Evolutionary conservation across 2,113 vertebrate species (phyloP), one percentile per base, ranked within the genome.

Genomic region (Cyanoramphus novaezelandiae): DNA sequence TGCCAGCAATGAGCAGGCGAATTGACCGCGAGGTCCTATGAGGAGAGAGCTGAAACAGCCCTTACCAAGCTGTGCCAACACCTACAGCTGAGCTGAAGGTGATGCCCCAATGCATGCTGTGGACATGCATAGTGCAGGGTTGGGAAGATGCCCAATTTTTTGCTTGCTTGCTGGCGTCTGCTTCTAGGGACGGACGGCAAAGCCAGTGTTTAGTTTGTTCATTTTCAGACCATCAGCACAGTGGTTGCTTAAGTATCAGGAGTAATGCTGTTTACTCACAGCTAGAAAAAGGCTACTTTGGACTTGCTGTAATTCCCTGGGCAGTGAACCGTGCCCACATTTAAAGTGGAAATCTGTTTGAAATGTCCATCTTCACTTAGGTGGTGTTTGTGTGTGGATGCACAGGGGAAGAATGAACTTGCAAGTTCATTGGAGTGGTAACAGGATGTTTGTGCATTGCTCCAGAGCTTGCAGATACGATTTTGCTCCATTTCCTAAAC

Each of bases 401-500:
- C 20, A 10, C 18, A 27, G 27, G 65, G n/a, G 43, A 81, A 77
- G 50, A 88, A 63, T 35, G 43, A 84, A 25, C 43, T 89, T 71
- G 20, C 7, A 53, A 29, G 50, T 84, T 93, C 20, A 14, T 50
- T 92, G 69, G 47, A 11, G 17, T 86, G 75, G 12, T 83, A 83
- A 71, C 90, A 49, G 29, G 31, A 52, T 92, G 50, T 70, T 92
- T 79, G 52, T 80, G 33, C 55, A 25, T 86, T 92, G 35, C 75
- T 84, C 39, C 64, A 95, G 57, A 90, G 43, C 79, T 81, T 90
- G 41, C 75, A 88, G 82, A 78, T 91, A 39, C 0, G 5, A 44
- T 88, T 96, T 93, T 50, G 25, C 88, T 95, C 71, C 21, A 19
- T 72, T 90, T 90, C 79, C 43, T 88, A 81, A 92, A 92, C 39